These are phyloP conservation scores for Sebastes steindachneri DNA, from an alignment of 2,797 vertebrate species.

Conservation along the genomic window DNA sequence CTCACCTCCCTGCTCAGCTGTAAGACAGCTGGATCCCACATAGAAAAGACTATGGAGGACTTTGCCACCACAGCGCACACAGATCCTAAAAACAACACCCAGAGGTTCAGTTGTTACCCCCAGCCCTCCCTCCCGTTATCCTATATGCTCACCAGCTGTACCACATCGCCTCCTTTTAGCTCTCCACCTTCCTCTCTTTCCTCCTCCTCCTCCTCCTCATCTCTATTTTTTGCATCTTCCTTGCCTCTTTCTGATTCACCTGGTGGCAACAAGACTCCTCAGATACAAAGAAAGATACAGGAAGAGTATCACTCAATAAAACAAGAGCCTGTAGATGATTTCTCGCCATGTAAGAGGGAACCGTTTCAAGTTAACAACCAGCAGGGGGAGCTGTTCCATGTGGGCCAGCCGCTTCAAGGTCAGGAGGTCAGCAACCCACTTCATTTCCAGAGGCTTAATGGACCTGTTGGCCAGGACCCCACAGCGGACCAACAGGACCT, in stretches of 20 bases:
- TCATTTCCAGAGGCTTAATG: slow-evolving; percentile 37
- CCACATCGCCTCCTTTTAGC: slow-evolving; percentile 66
- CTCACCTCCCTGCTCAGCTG: slow-evolving; percentile 87
- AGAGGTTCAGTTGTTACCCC: slow-evolving; percentile 55
- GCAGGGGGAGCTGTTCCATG: slow-evolving; percentile 79
- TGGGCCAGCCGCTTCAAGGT: slow-evolving; percentile 68
- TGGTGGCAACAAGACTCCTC: slow-evolving; percentile 38
- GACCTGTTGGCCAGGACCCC: slow-evolving; percentile 56
- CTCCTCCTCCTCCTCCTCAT: slow-evolving; percentile 73
- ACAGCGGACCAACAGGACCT: slow-evolving; percentile 71
- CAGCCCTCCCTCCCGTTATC: slow-evolving; percentile 58
- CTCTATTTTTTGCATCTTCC: slow-evolving; percentile 53
- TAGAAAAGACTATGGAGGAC: slow-evolving; percentile 82
- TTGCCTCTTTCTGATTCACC: slow-evolving; percentile 39
- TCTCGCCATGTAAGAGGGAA: slow-evolving; percentile 79
- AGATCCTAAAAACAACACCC: slow-evolving; percentile 52
- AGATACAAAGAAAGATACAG: slow-evolving; percentile 74
- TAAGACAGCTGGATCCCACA: slow-evolving; percentile 84
- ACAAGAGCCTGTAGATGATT: slow-evolving; percentile 89
- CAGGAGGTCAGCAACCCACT: slow-evolving; percentile 66
- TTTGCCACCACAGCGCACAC: slow-evolving; percentile 72
- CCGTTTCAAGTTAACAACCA: slow-evolving; percentile 78
- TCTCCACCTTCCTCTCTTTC: slow-evolving; percentile 79
- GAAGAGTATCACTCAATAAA: slow-evolving; percentile 84
- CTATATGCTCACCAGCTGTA: slow-evolving; percentile 69